Base-by-base conservation (phyloP, 1,140 invertebrate genomes). In the Spodoptera litura region DNA sequence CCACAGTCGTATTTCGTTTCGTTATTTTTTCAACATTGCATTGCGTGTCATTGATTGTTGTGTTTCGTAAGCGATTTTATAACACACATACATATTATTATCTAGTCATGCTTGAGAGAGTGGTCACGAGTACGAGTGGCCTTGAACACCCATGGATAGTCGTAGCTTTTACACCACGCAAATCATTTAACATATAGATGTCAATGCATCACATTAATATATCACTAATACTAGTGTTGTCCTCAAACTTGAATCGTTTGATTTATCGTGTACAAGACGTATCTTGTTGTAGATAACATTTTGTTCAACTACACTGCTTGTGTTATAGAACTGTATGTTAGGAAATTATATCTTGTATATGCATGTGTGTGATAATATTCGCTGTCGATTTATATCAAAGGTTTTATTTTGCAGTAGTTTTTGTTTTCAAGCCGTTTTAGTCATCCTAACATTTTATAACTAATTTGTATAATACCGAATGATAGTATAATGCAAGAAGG, bases 1-100 rank as follows among this genome's bases (percentile, higher is more conserved):
- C 79, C 80, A 86, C 75, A 78, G 13, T 74, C 82, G 73, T 79
- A 81, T 81, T 80, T 81, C 64, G 81, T 80, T 78, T 44, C 79
- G 81, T 82, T 82, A 76, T 76, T 74, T 80, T 68, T 80, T 81
- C 58, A 84, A 64, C 81, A 82, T 83, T 84, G 79, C 78, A 81
- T 89, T 88, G 84, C 86, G 85, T 86, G 82, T 83, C 84, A 84
- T 80, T 83, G 71, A 74, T 77, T 86, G 83, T 86, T 87, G 80
- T 83, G 61, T 81, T 83, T 75, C 81, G 59, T 81, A 77, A 78
- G 84, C 83, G 85, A 88, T 89, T 86, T 85, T 89, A 84, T 88
- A 85, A 85, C 88, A 88, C 88, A 87, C 88, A 87, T 86, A 80
- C 80, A 70, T 78, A 83, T 70, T 49, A 79, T 81, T 66, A 62